phyloP scores from a whole-genome alignment of 1,140 invertebrate species.

The Archivesica marissinica region DNA sequence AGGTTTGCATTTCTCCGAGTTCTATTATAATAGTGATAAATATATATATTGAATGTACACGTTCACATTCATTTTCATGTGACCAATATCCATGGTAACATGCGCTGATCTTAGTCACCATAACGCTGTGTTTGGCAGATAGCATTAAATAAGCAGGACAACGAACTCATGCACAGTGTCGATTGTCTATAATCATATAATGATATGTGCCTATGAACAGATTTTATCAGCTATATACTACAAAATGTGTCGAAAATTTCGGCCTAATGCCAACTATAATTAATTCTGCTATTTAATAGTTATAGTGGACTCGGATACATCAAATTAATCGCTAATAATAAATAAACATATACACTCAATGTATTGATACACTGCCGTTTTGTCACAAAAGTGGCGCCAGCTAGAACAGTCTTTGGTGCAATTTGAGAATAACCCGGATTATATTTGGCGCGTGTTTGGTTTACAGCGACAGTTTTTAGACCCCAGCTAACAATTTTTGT shows the following conservation, averaged over 20 bases:
- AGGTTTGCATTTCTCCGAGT: too few relatives aligned
- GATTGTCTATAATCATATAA: too few relatives aligned
- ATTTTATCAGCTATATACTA: slow-evolving; percentile 21
- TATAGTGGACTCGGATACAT: slow-evolving; percentile 8
- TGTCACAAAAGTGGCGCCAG: slow-evolving; percentile 35
- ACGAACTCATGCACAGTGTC: too few relatives aligned
- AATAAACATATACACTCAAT: slow-evolving; percentile 6
- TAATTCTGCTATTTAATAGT: slow-evolving; percentile 20
- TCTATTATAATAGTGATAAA: too few relatives aligned
- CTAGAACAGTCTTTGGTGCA: slow-evolving; percentile 29
- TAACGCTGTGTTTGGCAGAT: too few relatives aligned
- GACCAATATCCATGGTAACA: too few relatives aligned
- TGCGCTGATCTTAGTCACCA: too few relatives aligned
- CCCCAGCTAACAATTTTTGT: slow-evolving; percentile 38
- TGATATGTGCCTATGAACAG: not conserved
- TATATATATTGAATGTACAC: too few relatives aligned
- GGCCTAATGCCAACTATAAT: slow-evolving; percentile 32
- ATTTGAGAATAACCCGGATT: slow-evolving; percentile 35
- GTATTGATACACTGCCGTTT: slow-evolving; percentile 22
- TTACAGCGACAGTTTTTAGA: slow-evolving; percentile 33
- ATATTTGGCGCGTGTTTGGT: slow-evolving; percentile 7
- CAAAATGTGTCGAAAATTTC: not conserved
- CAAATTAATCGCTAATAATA: slow-evolving; percentile 1
- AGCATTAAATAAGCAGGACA: too few relatives aligned
- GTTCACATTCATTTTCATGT: too few relatives aligned